Conservation (phyloP, 1,140 invertebrate genomes). For the Rhizoglyphus robini region DNA sequence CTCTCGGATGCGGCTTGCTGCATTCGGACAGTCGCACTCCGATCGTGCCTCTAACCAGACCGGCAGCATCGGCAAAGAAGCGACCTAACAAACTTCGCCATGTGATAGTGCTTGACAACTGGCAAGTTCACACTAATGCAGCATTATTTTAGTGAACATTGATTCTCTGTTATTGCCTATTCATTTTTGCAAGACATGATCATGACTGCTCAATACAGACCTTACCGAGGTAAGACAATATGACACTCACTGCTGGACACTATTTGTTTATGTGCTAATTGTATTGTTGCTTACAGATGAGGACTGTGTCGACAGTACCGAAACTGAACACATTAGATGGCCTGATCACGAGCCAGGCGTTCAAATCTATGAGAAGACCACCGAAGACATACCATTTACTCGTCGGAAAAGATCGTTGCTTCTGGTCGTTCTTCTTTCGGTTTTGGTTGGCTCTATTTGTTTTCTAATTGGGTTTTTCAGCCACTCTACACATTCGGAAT, state of each 20-base stretch:
- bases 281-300: conserved; percentile 6
- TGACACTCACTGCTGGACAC: neutral
- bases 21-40: no score
- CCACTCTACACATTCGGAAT: conserved; percentile 25
- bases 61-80: no score
- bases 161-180: no score
- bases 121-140: no score
- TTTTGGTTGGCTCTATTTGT: conserved; percentile 24
- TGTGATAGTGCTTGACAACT: no score
- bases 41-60: no score
- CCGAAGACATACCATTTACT: conserved; percentile 25
- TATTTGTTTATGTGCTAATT: neutral
- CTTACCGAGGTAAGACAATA: conserved; percentile 27
- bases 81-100: no score
- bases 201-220: conserved; percentile 29
- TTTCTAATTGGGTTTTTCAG: conserved; percentile 28
- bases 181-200: no score
- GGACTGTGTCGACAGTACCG: conserved; percentile 23
- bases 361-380: conserved; percentile 30
- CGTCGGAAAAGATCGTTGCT: conserved; percentile 23
- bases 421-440: conserved; percentile 19
- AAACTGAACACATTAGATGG: conserved; percentile 25
- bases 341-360: conserved; percentile 25
- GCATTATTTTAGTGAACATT: no score
- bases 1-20: no score